Evolutionary conservation across 30 jellyfish, hydroid and myxozoan species (phyloP).

Genomic region (Phacellophora camtschatica): DNA sequence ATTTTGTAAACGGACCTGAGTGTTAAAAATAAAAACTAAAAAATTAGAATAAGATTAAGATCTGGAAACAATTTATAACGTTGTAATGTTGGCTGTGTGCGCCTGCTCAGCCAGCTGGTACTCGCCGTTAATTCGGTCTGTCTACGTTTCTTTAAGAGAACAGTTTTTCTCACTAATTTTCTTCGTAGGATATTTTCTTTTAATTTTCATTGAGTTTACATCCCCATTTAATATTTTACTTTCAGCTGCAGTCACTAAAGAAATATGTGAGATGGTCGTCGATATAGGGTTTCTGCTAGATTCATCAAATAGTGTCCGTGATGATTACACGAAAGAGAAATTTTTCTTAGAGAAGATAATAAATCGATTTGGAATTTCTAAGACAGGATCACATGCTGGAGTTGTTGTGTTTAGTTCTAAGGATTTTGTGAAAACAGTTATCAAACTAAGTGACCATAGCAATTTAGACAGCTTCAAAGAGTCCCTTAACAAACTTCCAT

Average conservation of each 20-base stretch:
- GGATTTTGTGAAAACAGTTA: slow-evolving; percentile 24
- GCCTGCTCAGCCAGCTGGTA: not conserved
- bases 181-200: not conserved
- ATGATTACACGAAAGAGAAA: slow-evolving; percentile 37
- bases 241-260: not conserved
- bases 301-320: slow-evolving; percentile 54
- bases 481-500: slow-evolving; percentile 49
- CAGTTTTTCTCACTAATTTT: not conserved
- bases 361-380: slow-evolving; percentile 18
- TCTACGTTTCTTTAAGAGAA: too few relatives aligned
- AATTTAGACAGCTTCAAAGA: slow-evolving; percentile 9
- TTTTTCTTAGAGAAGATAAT: slow-evolving; percentile 43
- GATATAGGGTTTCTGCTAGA: slow-evolving; percentile 64
- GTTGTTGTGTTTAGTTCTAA: slow-evolving; percentile 62
- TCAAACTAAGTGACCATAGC: slow-evolving; percentile 9
- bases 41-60: not conserved
- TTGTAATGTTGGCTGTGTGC: not conserved
- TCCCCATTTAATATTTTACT: not conserved
- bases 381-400: slow-evolving; percentile 61
- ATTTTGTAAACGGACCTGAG: too few relatives aligned
- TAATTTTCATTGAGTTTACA: not conserved
- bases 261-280: not conserved
- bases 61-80: not conserved
- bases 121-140: too few relatives aligned
- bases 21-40: too few relatives aligned